Base-by-base conservation (phyloP, 2,113 vertebrate species). In the Mohoua ochrocephala region DNA sequence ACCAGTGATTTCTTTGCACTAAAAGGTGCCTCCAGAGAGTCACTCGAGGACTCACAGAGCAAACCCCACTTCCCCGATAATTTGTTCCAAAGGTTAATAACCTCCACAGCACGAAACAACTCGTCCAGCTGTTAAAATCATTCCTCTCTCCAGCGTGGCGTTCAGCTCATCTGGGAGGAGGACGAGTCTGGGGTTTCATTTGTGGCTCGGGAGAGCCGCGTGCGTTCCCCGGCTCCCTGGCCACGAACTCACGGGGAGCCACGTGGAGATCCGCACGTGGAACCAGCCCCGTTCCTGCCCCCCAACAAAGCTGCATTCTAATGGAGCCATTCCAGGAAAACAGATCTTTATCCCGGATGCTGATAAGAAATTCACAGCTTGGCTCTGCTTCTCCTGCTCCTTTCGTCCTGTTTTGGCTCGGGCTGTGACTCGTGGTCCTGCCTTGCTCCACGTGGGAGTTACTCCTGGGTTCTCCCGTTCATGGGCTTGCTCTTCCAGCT, bases 231-330 rank as follows among this genome's bases (percentile, higher is more conserved):
- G 15, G 74, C 60, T 50, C 59, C 1, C 4, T 1, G 13, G n/a
- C 17, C 70, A 11, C 57, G 33, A 41, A 69, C 39, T 22, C 71
- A 1, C 44, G 4, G 47, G 15, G 23, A 10, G 3, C 15, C 42
- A 2, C 0, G 2, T 8, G 56, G 73, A 42, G 47, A 17, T 64
- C 44, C 8, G 5, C 11, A 2, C 8, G 0, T 17, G 9, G 45
- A 2, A 37, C 22, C 4, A 12, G 37, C 52, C 63, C 64, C 6
- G 0, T 19, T 53, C 54, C 49, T 24, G 9, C 21, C 56, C 69
- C 74, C 75, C 64, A 15, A 3, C 0, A 1, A 50, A 85, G 54
- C 8, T 7, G 9, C 21, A 5, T 35, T 44, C 44, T 26, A 44
- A 54, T 37, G 7, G 39, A 22, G 13, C 63, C 21, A 5, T 20